These are phyloP conservation scores for Drosophila nr. medialis DNA, from an alignment of 2,888 invertebrate species.

Conservation along the genomic window DNA sequence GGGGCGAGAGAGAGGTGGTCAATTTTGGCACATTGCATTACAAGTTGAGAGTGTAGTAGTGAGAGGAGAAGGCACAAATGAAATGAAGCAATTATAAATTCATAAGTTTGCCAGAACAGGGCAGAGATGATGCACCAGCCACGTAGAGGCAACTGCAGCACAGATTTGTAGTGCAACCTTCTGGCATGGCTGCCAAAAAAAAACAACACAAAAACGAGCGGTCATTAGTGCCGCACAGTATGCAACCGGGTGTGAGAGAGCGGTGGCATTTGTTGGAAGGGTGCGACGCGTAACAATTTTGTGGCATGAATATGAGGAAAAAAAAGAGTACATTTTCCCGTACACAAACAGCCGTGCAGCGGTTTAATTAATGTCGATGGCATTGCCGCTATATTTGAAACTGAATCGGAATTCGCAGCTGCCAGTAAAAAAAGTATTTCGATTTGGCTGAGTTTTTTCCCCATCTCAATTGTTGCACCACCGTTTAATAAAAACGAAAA, in stretches of 20 bases:
- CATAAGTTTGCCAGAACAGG: conserved; percentile 49
- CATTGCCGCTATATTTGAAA: conserved; percentile 32
- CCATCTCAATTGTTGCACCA: conserved; percentile 55
- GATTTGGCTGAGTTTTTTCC: conserved; percentile 52
- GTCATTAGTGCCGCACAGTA: conserved; percentile 66
- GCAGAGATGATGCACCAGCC: conserved; percentile 1
- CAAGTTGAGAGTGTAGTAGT: background rate
- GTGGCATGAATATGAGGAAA: conserved; percentile 14
- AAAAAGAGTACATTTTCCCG: conserved; percentile 4
- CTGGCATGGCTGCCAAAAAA: conserved; percentile 63
- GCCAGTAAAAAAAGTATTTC: conserved; percentile 62
- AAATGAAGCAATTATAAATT: conserved; percentile 76
- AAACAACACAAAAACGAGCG: conserved; percentile 49
- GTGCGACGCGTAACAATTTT: conserved; percentile 30
- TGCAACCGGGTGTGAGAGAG: conserved; percentile 6
- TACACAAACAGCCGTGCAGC: conserved; percentile 16
- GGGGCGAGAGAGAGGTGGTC: background rate
- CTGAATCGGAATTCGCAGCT: conserved; percentile 61
- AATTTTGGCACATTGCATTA: conserved; percentile 35
- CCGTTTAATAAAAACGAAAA: conserved; percentile 40
- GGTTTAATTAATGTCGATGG: conserved; percentile 69
- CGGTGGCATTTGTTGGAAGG: conserved; percentile 9
- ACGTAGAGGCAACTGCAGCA: conserved; percentile 12
- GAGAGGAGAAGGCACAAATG: conserved; percentile 48
- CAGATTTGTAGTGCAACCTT: conserved; percentile 24